Evolutionary conservation across 2,888 invertebrate species (phyloP).

Genomic region (Diploptera punctata): DNA sequence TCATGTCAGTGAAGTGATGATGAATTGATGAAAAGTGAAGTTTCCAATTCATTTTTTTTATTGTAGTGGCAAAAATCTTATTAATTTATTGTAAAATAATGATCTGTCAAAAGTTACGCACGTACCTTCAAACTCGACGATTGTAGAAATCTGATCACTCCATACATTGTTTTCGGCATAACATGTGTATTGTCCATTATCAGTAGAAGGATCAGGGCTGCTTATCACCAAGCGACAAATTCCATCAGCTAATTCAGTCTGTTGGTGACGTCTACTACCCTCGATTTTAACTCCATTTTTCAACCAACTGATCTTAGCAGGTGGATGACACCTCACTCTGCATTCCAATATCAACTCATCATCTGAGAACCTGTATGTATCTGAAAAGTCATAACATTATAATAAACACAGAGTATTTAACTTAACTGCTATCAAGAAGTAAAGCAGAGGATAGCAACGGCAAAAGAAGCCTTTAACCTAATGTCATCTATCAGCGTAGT

Average conservation of each 20-base stretch:
- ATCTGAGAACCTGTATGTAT: conserved; percentile 73
- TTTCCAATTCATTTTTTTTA: no score
- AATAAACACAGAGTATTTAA: no score
- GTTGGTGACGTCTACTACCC: conserved; percentile 65
- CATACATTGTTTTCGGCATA: conserved; percentile 75
- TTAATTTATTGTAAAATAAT: no score
- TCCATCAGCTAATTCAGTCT: conserved; percentile 74
- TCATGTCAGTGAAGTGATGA: no score
- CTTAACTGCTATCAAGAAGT: no score
- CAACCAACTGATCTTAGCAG: conserved; percentile 76
- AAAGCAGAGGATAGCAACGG: no score
- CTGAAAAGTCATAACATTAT: conserved; percentile 54
- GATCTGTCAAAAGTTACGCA: no score
- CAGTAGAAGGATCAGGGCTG: conserved; percentile 66
- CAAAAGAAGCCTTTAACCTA: no score
- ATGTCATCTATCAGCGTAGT: no score
- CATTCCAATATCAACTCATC: conserved; percentile 81
- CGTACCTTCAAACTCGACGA: conserved; percentile 71
- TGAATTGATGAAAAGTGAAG: no score
- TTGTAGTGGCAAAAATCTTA: no score
- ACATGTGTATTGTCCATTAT: conserved; percentile 78
- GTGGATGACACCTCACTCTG: conserved; percentile 75
- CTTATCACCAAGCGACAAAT: conserved; percentile 72
- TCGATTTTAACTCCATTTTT: conserved; percentile 69
- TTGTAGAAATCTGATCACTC: conserved; percentile 76